Percentiles rank a stretch among this genome's conserved stretches.
phyloP scores from a whole-genome alignment of 2,888 invertebrate genomes.

The Synanthedon andrenaeformis region DNA sequence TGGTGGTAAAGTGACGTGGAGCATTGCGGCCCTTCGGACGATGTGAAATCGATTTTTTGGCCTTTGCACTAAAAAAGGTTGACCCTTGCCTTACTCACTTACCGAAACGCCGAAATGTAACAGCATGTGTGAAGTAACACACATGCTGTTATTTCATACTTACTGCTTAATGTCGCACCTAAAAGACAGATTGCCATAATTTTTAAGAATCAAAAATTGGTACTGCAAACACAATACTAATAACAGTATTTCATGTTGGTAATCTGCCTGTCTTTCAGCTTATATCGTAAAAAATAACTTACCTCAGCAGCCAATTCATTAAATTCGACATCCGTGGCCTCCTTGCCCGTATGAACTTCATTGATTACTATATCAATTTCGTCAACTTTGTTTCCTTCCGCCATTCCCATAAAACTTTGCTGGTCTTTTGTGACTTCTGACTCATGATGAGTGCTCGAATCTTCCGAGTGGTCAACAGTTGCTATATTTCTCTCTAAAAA shows the following conservation, averaged over 20 bases:
- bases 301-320: not conserved
- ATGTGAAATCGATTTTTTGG: too few species aligned
- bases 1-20: too few species aligned
- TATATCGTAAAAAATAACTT: not conserved
- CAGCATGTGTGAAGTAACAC: too few species aligned
- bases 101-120: too few species aligned
- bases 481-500: conserved; percentile 45
- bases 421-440: conserved; percentile 14
- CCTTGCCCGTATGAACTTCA: not conserved
- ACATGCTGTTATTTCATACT: too few species aligned
- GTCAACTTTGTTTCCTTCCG: not conserved
- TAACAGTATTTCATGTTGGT: not conserved
- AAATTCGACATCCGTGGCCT: not conserved
- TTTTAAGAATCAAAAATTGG: too few species aligned
- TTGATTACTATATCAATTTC: not conserved
- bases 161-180: too few species aligned
- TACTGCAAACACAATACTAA: not conserved
- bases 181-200: too few species aligned
- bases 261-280: too few species aligned
- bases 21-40: too few species aligned
- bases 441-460: conserved; percentile 35
- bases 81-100: too few species aligned
- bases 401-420: not conserved
- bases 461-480: conserved; percentile 45
- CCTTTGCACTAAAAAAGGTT: too few species aligned